Evolutionary conservation across 2,113 vertebrate genomes (phyloP), one percentile per base, ranked within the genome.

Genomic region (Prinia subflava): DNA sequence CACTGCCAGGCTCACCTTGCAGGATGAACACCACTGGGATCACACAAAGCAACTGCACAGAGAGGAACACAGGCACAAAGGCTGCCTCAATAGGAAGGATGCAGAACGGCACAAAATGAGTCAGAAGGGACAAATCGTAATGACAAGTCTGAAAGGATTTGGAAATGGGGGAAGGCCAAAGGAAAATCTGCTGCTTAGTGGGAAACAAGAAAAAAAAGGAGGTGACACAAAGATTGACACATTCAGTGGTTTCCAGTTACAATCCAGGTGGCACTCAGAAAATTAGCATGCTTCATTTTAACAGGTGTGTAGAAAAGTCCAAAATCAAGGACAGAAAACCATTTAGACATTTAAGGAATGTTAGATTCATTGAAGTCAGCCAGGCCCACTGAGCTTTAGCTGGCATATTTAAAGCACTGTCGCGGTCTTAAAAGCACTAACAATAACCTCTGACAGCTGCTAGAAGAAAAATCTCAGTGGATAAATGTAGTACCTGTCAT

Each of bases 401-500:
- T 85, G 78, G 27, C 49, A 89, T 60, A 78, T 87, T 62, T 74
- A 47, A 78, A 89, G 69, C n/a, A 21, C 37, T 83, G 71, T 67
- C 69, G 44, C 10, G 6, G 31, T 63, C 39, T 93, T 63, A 28
- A 64, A 90, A 89, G 64, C 10, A 1, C 73, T 78, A 74, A n/a
- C 52, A 92, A 50, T 83, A 57, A 75, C 74, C 33, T 77, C 86
- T 83, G 88, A 78, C 80, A 87, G 64, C 77, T 96, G 39, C 64
- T 91, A 60, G 35, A 65, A 89, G 47, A 78, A 93, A 93, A 70
- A 65, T 86, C 55, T 33, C 60, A n/a, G 39, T 78, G 76, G 47
- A 70, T 95, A 81, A 91, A 89, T 56, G 75, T 47, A 84, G 64
- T 49, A 89, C 49, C 69, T 95, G 91, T 59, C 92, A 92, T 89